Percentiles rank a stretch among this genome's conserved stretches.
phyloP scores from a whole-genome alignment of 23 tunicate genomes.

The Corella eumyota region DNA sequence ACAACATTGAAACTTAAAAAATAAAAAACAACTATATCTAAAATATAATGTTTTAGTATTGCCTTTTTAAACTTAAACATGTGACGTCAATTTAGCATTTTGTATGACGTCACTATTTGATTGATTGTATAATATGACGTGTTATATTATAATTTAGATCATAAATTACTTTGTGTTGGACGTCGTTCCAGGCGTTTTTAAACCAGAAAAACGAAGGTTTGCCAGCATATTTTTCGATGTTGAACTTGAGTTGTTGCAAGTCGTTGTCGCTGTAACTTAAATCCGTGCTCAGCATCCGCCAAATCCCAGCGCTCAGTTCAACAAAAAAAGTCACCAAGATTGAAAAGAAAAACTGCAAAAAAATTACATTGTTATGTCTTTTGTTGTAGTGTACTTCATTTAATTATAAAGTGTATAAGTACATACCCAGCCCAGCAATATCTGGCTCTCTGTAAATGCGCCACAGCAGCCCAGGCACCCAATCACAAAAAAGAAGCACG shows the following conservation, averaged over 20 bases:
- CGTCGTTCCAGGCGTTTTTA: constrained; percentile 40
- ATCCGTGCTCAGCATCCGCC: constrained; percentile 46
- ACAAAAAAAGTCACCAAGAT: constrained; percentile 51
- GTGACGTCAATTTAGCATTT: no score
- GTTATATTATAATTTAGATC: no score
- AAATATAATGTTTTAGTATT: no score
- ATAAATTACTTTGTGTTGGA: constrained; percentile 52
- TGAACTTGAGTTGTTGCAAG: constrained; percentile 18
- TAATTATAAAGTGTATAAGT: neutral
- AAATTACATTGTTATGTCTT: no score
- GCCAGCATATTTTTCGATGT: constrained; percentile 17
- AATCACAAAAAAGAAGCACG: constrained; percentile 67
- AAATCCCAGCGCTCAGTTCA: constrained; percentile 78
- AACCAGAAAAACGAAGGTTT: constrained; percentile 23
- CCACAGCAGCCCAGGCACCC: constrained; percentile 87
- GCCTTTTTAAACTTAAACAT: no score
- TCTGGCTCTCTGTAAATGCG: constrained; percentile 56
- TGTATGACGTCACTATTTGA: no score
- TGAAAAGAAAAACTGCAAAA: constrained; percentile 65
- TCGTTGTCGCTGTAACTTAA: constrained; percentile 23
- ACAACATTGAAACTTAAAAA: constrained; percentile 64
- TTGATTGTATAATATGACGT: no score
- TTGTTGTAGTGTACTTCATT: no score
- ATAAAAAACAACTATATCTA: constrained; percentile 1
- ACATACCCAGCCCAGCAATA: constrained; percentile 75